A percentile compares a stretch with the other conserved stretches of the same genome.
Conservation (phyloP, 2,888 invertebrate species). For the Sminthurinus aureus region DNA sequence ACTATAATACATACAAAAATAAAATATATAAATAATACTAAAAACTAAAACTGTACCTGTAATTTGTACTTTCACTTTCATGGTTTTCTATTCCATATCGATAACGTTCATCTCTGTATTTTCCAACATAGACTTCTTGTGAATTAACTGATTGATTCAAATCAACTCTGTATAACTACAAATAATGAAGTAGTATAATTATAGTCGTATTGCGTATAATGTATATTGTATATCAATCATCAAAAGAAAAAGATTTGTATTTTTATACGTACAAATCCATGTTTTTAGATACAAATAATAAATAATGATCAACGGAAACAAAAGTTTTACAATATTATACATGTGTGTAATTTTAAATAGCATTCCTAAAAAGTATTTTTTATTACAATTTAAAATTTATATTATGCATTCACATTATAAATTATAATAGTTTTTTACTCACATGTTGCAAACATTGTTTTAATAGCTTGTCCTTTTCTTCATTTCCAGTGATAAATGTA, state of each 20-base stretch:
- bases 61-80: neutral
- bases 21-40: neutral
- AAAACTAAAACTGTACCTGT: neutral
- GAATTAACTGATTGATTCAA: constrained; percentile 58
- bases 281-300: too few species aligned
- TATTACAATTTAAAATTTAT: neutral
- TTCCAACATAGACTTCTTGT: constrained; percentile 60
- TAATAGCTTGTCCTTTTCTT: constrained; percentile 21
- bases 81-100: constrained; percentile 14
- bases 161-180: constrained; percentile 36
- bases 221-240: too few species aligned
- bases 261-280: too few species aligned
- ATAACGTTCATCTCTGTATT: constrained; percentile 51
- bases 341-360: too few species aligned
- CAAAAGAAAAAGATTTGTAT: too few species aligned
- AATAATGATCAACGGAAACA: too few species aligned
- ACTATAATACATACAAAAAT: constrained; percentile 34
- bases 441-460: constrained; percentile 25
- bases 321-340: too few species aligned
- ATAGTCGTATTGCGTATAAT: too few species aligned
- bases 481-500: constrained; percentile 24
- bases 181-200: neutral
- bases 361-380: too few species aligned
- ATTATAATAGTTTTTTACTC: neutral
- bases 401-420: neutral